These are phyloP conservation scores for Hippocampus comes DNA, from an alignment of 2,113 vertebrate genomes.

Conservation along the genomic window DNA sequence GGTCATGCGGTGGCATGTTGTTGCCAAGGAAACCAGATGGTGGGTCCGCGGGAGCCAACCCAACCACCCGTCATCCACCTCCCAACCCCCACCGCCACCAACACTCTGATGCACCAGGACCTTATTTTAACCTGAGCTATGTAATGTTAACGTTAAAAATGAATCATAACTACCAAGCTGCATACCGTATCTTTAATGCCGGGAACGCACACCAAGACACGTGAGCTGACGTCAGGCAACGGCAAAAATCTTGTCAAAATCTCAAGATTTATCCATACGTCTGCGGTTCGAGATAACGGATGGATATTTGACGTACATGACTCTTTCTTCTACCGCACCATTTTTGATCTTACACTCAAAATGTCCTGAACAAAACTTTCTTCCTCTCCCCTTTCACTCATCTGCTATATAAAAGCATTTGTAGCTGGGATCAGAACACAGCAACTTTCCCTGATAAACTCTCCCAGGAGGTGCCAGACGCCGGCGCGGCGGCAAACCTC, in stretches of 20 bases:
- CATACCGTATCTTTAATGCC: too few relatives aligned
- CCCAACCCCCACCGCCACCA: conserved; percentile 7
- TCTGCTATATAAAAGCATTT: too few relatives aligned
- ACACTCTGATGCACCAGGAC: conserved; percentile 2
- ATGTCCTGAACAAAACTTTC: background rate
- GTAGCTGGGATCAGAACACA: background rate
- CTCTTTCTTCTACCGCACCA: too few relatives aligned
- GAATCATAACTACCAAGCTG: too few relatives aligned
- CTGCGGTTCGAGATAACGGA: too few relatives aligned
- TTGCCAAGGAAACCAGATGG: conserved; percentile 58
- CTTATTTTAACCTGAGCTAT: background rate
- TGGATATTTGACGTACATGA: too few relatives aligned
- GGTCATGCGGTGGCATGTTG: conserved; percentile 39
- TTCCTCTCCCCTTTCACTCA: too few relatives aligned
- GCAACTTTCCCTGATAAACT: background rate
- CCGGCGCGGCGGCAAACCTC: conserved; percentile 23
- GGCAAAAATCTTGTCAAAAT: too few relatives aligned
- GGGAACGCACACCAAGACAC: too few relatives aligned
- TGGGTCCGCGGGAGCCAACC: conserved; percentile 33
- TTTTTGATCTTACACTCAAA: background rate
- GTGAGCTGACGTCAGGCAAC: too few relatives aligned
- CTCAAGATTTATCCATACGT: too few relatives aligned
- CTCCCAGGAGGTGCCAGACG: conserved; percentile 9
- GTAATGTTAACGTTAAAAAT: too few relatives aligned
- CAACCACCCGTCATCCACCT: conserved; percentile 23